Evolutionary conservation across 2,888 invertebrate genomes (phyloP).

Genomic region (Lumbricus terrestris): DNA sequence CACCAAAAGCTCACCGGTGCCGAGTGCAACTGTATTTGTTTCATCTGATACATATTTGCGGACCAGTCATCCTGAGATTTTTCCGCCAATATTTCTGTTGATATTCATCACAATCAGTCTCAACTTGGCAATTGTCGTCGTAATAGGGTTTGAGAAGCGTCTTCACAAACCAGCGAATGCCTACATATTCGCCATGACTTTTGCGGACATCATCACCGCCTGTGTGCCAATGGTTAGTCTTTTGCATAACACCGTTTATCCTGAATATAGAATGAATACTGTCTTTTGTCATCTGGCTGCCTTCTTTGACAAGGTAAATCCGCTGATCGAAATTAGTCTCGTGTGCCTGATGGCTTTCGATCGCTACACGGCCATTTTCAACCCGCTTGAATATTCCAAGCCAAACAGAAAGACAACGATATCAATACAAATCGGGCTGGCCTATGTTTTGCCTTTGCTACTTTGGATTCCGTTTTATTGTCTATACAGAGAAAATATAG

Average conservation of each 20-base stretch:
- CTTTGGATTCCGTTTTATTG: not conserved
- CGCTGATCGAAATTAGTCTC: not conserved
- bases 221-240: not conserved
- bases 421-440: not conserved
- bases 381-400: not conserved
- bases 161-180: constrained; percentile 5
- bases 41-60: too few relatives aligned
- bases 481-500: not conserved
- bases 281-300: not conserved
- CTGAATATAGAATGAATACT: not conserved
- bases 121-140: not conserved
- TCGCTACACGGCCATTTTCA: not conserved
- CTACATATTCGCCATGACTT: not conserved
- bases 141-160: not conserved
- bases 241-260: not conserved
- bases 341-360: not conserved
- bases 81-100: not conserved
- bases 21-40: not conserved
- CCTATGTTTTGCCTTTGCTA: not conserved
- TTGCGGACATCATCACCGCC: not conserved
- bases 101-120: not conserved
- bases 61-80: not conserved
- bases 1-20: not conserved
- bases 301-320: not conserved
- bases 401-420: not conserved